Base-by-base conservation (phyloP, 2,888 invertebrate species). In the Vanessa cardui region DNA sequence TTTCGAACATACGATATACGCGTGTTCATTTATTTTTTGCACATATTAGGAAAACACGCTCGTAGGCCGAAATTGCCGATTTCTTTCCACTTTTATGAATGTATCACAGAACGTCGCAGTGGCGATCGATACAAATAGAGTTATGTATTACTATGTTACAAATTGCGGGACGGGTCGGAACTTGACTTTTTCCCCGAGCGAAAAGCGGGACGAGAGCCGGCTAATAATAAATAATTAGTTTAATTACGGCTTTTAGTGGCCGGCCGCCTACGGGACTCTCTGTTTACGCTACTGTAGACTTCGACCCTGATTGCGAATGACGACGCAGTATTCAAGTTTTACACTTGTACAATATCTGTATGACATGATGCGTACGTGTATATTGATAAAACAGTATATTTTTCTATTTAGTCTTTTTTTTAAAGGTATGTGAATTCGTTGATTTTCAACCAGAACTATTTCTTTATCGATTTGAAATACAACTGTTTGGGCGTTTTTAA, bases 221-320 rank as follows among this genome's bases (percentile, higher is more conserved):
- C 78, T 90, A 89, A 88, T 90, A 89, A 86, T 87, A 82, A 87
- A 87, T 89, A 89, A 91, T 90, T 89, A 87, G 85, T 88, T 89
- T 90, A 90, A 92, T 91, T 90, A 84, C 81, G 74, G 87, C 88
- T 88, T 89, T 89, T 85, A 89, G 84, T 75, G 80, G 72, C 84
- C 80, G 80, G 72, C 84, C 80, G 84, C 78, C 78, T 78, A 79
- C 78, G 80, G 74, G 82, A 80, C 78, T 73, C 80, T 79, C 80
- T 79, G 74, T 76, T 75, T 74, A 71, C 68, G 74, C 68, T 65
- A 69, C 66, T 67, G 70, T 62, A 66, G 64, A 56, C 64, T 60
- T 61, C 21, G 70, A 71, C 69, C 60, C 62, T 71, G 72, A 66
- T 72, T 71, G 73, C 67, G 72, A 71, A 45, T 62, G 62, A 62